phyloP scores from a whole-genome alignment of 2,113 vertebrate species.

The Chrysemys picta region DNA sequence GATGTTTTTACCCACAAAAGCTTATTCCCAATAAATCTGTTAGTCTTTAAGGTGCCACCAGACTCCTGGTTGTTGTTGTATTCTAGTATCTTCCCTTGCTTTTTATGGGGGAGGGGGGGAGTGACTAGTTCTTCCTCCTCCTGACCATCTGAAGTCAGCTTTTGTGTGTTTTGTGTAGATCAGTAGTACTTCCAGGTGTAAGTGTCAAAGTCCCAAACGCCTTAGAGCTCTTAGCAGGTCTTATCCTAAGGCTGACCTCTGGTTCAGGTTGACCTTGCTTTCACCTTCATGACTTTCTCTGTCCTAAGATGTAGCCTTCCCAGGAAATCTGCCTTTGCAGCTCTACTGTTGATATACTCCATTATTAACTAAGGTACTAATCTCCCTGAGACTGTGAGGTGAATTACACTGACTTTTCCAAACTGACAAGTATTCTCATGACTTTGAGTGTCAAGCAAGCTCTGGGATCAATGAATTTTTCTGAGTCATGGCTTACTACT shows the following conservation, averaged over 20 bases:
- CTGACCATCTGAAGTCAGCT: background rate
- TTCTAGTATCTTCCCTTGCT: too few relatives aligned
- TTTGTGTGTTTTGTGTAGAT: accelerated
- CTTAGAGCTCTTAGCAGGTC: conserved; percentile 26
- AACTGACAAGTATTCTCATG: background rate
- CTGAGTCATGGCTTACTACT: background rate
- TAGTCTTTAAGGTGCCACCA: too few relatives aligned
- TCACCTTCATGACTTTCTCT: too few relatives aligned
- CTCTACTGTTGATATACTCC: background rate
- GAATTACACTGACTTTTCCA: background rate
- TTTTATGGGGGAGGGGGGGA: background rate
- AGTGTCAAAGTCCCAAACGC: background rate
- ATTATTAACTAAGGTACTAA: background rate
- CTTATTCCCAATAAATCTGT: too few relatives aligned
- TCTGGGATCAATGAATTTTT: background rate
- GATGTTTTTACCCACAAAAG: too few relatives aligned
- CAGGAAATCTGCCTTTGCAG: background rate
- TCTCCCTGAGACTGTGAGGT: accelerated
- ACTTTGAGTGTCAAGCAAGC: background rate
- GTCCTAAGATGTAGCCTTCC: background rate
- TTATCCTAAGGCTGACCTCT: background rate
- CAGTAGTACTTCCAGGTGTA: background rate
- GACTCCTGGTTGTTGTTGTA: too few relatives aligned
- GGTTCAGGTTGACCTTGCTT: too few relatives aligned
- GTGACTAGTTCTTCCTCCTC: background rate